These are phyloP conservation scores for Drosophila pallidifrons DNA, from an alignment of 1,140 invertebrate species.

Conservation along the genomic window DNA sequence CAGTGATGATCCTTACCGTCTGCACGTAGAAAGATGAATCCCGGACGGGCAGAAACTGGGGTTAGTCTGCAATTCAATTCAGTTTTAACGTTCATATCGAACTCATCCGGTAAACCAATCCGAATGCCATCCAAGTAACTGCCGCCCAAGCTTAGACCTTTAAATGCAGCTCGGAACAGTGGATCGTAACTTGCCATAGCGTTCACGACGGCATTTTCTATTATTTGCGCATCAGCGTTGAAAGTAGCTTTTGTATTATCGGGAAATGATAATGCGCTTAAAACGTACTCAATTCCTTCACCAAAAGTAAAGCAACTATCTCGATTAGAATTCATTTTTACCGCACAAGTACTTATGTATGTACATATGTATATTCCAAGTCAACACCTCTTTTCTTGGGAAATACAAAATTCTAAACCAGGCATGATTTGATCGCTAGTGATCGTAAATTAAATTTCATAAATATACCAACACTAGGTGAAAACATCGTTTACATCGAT, in stretches of 20 bases:
- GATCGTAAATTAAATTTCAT: too few relatives aligned
- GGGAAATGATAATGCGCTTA: slow-evolving; percentile 29
- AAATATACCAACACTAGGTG: too few relatives aligned
- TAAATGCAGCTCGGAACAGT: slow-evolving; percentile 33
- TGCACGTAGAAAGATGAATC: slow-evolving; percentile 31
- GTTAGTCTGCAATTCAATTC: slow-evolving; percentile 4
- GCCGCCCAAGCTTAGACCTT: slow-evolving; percentile 48
- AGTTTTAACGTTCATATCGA: slow-evolving; percentile 52
- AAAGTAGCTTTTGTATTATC: slow-evolving; percentile 19
- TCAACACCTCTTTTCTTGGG: background rate
- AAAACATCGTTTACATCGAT: too few relatives aligned
- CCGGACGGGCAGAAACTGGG: slow-evolving; percentile 3
- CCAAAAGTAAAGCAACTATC: slow-evolving; percentile 17
- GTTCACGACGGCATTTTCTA: slow-evolving; percentile 41
- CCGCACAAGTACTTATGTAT: background rate
- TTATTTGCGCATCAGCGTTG: slow-evolving; percentile 40
- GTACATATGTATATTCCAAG: background rate
- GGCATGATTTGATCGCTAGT: too few relatives aligned
- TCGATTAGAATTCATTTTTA: background rate
- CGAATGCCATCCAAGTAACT: slow-evolving; percentile 41
- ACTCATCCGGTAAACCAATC: slow-evolving; percentile 55
- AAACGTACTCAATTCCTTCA: slow-evolving; percentile 44
- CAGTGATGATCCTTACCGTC: background rate
- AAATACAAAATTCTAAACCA: too few relatives aligned
- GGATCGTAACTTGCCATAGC: slow-evolving; percentile 37